Percentiles rank a stretch among this genome's conserved stretches.
phyloP scores from a whole-genome alignment of 1,140 invertebrate genomes.

The Drosophila lowei region DNA sequence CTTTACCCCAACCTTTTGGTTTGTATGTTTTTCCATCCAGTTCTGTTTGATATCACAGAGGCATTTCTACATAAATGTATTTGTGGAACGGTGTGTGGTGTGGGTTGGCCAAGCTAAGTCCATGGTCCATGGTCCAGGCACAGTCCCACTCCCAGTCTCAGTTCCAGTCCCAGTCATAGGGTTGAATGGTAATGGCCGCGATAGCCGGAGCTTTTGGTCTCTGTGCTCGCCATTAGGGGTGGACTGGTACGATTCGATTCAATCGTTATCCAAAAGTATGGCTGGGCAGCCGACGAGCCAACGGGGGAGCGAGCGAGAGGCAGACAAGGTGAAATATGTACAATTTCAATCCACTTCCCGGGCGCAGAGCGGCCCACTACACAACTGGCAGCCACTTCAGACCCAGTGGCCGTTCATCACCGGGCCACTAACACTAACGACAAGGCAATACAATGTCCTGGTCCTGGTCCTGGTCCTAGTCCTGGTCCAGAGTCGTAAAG shows the following conservation, averaged over 20 bases:
- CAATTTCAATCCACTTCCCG: conserved; percentile 34
- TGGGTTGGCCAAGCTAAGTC: conserved; percentile 13
- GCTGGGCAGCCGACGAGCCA: conserved; percentile 30
- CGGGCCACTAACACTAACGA: conserved; percentile 11
- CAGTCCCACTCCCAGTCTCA: conserved; percentile 9
- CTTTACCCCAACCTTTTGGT: background rate
- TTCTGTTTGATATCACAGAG: conserved; percentile 55
- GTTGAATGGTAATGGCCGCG: conserved; percentile 69
- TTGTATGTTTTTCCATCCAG: conserved; percentile 16
- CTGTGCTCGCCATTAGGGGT: conserved; percentile 68
- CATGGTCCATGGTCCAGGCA: too few relatives aligned
- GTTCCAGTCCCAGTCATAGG: conserved; percentile 40
- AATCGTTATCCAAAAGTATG: conserved; percentile 49
- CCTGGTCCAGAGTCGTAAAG: background rate
- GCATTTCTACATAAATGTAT: conserved; percentile 66
- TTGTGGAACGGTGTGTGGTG: conserved; percentile 44
- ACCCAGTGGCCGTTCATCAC: conserved; percentile 21
- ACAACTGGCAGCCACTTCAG: conserved; percentile 32
- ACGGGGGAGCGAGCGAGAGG: conserved; percentile 6
- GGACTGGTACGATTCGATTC: conserved; percentile 57
- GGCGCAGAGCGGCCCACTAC: conserved; percentile 6
- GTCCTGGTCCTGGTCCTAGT: conserved; percentile 12
- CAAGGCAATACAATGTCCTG: conserved; percentile 17
- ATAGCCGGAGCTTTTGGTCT: conserved; percentile 30
- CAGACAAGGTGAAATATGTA: conserved; percentile 43